phyloP scores from a whole-genome alignment of 2,113 vertebrate species.

The Thermophis baileyi region DNA sequence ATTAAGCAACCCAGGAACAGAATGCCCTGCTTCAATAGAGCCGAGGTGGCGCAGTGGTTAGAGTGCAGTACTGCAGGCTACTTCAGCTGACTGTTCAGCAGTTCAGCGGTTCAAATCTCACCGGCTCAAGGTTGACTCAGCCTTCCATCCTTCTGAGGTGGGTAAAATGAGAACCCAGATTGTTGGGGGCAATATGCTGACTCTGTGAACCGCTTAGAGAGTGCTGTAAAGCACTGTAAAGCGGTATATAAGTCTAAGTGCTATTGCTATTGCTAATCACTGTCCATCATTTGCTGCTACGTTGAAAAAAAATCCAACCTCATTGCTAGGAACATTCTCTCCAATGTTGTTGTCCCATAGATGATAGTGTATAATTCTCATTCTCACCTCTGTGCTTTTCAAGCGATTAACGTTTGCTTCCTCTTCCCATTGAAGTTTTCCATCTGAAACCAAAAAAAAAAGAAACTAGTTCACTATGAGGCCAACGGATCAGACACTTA shows the following conservation, averaged over 20 bases:
- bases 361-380: not conserved
- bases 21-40: not conserved
- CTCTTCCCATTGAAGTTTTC: constrained; percentile 89
- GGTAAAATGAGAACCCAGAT: too few relatives aligned
- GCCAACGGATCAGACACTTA: not conserved
- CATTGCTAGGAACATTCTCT: not conserved
- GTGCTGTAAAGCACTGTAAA: too few relatives aligned
- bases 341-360: not conserved
- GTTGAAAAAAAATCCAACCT: not conserved
- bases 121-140: too few relatives aligned
- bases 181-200: too few relatives aligned
- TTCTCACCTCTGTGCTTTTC: constrained; percentile 82
- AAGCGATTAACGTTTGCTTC: constrained; percentile 81
- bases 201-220: too few relatives aligned
- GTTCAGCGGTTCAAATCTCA: too few relatives aligned
- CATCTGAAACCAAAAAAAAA: constrained; percentile 68
- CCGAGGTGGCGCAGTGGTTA: too few relatives aligned
- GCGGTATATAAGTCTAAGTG: too few relatives aligned
- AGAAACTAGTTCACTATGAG: not conserved
- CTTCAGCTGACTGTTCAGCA: too few relatives aligned
- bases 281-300: not conserved
- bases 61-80: too few relatives aligned
- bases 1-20: not conserved
- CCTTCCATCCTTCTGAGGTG: too few relatives aligned
- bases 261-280: too few relatives aligned